Conservation (phyloP, 2,888 invertebrate species). For the Bugulina stolonifera region DNA sequence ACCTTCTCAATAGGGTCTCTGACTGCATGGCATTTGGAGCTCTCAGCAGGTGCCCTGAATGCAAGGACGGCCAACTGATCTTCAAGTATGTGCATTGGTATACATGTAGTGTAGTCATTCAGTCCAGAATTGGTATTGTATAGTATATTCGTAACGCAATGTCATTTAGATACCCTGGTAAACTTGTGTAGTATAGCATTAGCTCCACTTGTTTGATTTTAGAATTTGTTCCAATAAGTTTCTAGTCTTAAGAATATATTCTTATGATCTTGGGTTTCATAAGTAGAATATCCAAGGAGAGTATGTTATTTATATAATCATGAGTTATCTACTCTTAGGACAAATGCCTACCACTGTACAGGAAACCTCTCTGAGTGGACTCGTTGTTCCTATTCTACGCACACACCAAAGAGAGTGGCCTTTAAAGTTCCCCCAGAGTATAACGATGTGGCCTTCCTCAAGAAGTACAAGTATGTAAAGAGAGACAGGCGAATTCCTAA, state of each 20-base stretch:
- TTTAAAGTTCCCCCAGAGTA: constrained; percentile 66
- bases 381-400: constrained; percentile 69
- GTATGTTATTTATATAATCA: too few species aligned
- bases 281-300: too few species aligned
- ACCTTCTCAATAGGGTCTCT: constrained; percentile 71
- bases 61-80: constrained; percentile 65
- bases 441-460: constrained; percentile 55
- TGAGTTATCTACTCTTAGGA: too few species aligned
- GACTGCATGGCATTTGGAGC: constrained; percentile 86
- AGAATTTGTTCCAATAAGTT: too few species aligned
- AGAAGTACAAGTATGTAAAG: constrained; percentile 52
- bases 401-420: constrained; percentile 66
- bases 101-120: too few species aligned
- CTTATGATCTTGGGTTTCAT: too few species aligned
- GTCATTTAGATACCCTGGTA: too few species aligned
- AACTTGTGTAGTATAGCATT: too few species aligned
- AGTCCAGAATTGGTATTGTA: too few species aligned
- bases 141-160: too few species aligned
- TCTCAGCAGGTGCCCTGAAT: constrained; percentile 70
- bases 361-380: constrained; percentile 83
- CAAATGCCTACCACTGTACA: constrained; percentile 76
- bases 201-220: too few species aligned
- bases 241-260: too few species aligned
- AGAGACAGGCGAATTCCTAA: constrained; percentile 47
- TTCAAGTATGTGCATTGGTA: constrained; percentile 50